phyloP scores from a whole-genome alignment of 2,113 vertebrate genomes.

The Lagopus muta region DNA sequence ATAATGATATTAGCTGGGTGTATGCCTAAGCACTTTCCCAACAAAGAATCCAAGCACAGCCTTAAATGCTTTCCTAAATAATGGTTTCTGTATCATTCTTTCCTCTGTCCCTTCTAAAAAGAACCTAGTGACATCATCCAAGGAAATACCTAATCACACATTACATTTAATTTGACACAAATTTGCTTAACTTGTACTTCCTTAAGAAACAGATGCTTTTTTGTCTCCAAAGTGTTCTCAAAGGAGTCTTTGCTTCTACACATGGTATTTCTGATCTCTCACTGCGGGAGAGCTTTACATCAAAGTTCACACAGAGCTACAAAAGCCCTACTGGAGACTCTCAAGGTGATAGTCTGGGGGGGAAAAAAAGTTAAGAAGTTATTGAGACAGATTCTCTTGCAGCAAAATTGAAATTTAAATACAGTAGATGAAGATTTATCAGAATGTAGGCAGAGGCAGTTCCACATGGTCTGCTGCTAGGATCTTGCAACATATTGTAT shows the following conservation, averaged over 20 bases:
- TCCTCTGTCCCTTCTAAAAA: not conserved
- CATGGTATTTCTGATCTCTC: constrained; percentile 30
- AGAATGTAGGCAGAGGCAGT: not conserved
- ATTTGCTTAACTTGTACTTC: constrained; percentile 34
- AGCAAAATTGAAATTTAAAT: constrained; percentile 37
- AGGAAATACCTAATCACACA: constrained; percentile 42
- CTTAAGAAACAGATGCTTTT: constrained; percentile 32
- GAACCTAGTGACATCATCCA: constrained; percentile 29
- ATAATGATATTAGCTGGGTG: not conserved
- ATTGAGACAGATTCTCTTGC: not conserved
- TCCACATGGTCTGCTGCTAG: not conserved
- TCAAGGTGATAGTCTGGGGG: not conserved
- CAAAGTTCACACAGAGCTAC: constrained; percentile 10
- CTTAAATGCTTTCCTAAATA: not conserved
- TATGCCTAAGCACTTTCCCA: not conserved
- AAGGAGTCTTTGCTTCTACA: constrained; percentile 42
- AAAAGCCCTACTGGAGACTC: constrained; percentile 20
- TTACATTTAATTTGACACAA: constrained; percentile 30
- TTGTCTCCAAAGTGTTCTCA: constrained; percentile 46
- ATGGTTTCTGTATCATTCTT: not conserved
- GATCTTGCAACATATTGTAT: not conserved
- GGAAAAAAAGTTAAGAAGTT: not conserved
- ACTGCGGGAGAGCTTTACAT: constrained; percentile 34
- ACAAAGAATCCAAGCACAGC: not conserved
- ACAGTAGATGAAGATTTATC: constrained; percentile 1